Evolutionary conservation across 2,113 vertebrate genomes (phyloP).

Genomic region (Stictonetta naevosa): DNA sequence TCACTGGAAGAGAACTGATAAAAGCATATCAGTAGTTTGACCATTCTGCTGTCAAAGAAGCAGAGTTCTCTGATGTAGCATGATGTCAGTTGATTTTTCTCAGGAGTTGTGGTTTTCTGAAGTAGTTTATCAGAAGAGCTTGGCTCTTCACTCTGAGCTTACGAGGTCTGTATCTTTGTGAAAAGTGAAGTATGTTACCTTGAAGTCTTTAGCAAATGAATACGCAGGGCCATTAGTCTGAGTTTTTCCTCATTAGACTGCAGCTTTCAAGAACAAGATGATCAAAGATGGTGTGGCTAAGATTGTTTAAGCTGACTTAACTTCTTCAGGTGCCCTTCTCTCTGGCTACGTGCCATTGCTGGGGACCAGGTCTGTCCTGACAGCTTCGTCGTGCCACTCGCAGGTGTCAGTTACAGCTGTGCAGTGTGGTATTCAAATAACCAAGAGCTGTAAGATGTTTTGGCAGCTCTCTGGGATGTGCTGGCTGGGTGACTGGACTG

Average conservation of each 20-base stretch:
- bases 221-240: background rate
- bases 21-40: background rate
- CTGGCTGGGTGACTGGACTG: background rate
- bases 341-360: background rate
- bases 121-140: background rate
- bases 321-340: background rate
- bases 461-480: background rate
- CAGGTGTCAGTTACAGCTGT: background rate
- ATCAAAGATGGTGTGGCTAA: background rate
- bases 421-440: background rate
- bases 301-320: background rate
- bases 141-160: background rate
- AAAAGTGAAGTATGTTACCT: background rate
- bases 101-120: background rate
- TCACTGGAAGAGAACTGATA: background rate
- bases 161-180: background rate
- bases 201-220: background rate
- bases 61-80: background rate
- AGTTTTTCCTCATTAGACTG: background rate
- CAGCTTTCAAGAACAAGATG: background rate
- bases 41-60: background rate
- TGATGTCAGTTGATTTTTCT: background rate
- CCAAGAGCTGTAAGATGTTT: background rate
- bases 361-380: background rate
- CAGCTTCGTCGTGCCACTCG: background rate